Percentiles rank a stretch among this genome's conserved stretches.
Conservation (phyloP, 2,888 invertebrate species). For the Dione juno region DNA sequence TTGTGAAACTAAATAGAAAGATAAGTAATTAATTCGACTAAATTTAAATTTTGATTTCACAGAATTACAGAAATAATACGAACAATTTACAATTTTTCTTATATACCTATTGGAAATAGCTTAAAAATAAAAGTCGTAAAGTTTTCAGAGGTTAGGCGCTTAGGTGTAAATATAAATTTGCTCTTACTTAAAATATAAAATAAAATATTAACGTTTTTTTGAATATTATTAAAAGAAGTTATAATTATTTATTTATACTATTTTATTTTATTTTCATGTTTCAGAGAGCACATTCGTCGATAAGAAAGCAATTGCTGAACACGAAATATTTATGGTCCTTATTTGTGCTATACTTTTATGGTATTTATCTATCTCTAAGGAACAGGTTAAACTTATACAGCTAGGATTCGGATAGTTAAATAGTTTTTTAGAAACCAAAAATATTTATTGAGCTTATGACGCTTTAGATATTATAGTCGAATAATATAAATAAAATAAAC, state of each 20-base stretch:
- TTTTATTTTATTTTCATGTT: conserved; percentile 40
- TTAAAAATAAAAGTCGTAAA: too few species aligned
- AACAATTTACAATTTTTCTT: too few species aligned
- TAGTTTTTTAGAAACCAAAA: conserved; percentile 44
- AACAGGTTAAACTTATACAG: conserved; percentile 50
- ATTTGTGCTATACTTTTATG: conserved; percentile 67
- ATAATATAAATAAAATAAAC: conserved; percentile 10
- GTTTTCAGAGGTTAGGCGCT: too few species aligned
- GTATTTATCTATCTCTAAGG: conserved; percentile 56
- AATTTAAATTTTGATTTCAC: too few species aligned
- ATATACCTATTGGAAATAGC: too few species aligned
- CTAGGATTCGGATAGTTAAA: conserved; percentile 31
- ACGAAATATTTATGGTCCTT: conserved; percentile 69
- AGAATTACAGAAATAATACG: too few species aligned
- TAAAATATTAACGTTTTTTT: not conserved
- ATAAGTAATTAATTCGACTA: too few species aligned
- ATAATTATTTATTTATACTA: not conserved
- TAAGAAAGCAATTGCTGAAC: conserved; percentile 60
- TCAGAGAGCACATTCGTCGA: conserved; percentile 61
- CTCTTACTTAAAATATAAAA: not conserved
- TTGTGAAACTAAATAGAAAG: too few species aligned
- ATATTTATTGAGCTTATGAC: conserved; percentile 46
- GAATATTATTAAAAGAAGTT: not conserved
- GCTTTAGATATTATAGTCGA: conserved; percentile 17
- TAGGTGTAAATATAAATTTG: too few species aligned